Evolutionary conservation across 2,797 vertebrate genomes (phyloP), one percentile per base, ranked within the genome.

Genomic region (Tadarida brasiliensis): DNA sequence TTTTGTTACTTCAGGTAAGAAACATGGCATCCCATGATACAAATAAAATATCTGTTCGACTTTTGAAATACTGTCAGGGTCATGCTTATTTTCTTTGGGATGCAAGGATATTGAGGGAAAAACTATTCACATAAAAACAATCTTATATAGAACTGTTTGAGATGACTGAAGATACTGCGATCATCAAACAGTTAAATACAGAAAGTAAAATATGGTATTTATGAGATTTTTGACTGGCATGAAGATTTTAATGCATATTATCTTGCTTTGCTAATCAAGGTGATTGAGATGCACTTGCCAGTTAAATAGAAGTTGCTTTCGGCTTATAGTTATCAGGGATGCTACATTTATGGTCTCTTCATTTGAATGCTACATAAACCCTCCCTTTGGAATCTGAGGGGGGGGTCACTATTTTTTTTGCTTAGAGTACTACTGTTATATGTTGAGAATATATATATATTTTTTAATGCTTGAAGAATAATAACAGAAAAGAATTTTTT

Each of bases 251-350:
- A 94, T 95, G 91, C 94, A 86, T 80, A 91, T 97, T 97, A 95
- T 93, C 68, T 91, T 96, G 93, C 93, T 97, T 96, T 97, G 87
- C 90, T 98, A 96, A 97, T 97, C 93, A 97, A 95, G 95, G 94
- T 95, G 94, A 97, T 96, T 97, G 96, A 97, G 54, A 96, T 97
- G 85, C 80, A 95, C 77, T 97, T 97, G 90, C 73, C 74, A 94
- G 78, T 97, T 97, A 96, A 97, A 96, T 91, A 94, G 87, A 90
- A 92, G 49, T 83, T 78, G 82, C 54, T 95, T 82, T 95, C 35
- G 7, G 63, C 80, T 95, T 95, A 87, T 74, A 70, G 83, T 90
- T 93, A 88, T 81, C 67, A 86, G 73, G 71, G 24, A 83, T 93
- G 97, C 96, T 87, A 24, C 39, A 96, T 95, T 96, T 97, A 93